Evolutionary conservation across 2,888 invertebrate genomes (phyloP).

Genomic region (Siphonodentalium dalli): DNA sequence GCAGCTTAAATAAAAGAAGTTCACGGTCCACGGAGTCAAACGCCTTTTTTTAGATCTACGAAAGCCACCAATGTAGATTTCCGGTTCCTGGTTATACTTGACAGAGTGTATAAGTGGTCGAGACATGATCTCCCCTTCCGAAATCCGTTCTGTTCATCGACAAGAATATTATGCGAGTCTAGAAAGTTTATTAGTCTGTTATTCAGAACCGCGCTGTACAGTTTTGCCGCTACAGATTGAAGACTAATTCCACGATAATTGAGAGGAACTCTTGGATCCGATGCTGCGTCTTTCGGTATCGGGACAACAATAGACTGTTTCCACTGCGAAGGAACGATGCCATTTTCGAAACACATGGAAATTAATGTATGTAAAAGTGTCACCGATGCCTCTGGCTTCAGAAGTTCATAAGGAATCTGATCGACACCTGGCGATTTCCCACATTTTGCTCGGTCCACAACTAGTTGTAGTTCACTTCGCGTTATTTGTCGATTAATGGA

Average conservation of each 20-base stretch:
- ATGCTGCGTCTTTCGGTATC: constrained; percentile 1
- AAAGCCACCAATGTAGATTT: neutral
- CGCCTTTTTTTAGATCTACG: neutral
- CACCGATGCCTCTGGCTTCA: no score
- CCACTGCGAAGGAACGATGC: neutral
- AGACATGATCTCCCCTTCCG: neutral
- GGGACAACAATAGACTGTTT: neutral
- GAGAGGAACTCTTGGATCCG: neutral
- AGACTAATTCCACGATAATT: neutral
- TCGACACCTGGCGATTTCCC: no score
- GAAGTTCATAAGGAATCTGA: no score
- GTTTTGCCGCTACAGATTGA: neutral
- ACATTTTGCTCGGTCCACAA: no score
- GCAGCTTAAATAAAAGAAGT: constrained; percentile 20
- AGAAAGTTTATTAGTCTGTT: neutral
- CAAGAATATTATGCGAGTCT: neutral
- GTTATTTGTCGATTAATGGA: no score
- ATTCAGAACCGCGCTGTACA: neutral
- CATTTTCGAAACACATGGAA: no score
- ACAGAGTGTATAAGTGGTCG: neutral
- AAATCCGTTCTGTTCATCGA: constrained; percentile 6
- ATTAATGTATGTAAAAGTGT: no score
- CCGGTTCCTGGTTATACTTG: neutral
- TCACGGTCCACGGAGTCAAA: constrained; percentile 18
- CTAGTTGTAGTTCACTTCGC: no score